Evolutionary conservation across 2,797 vertebrate genomes (phyloP).

Genomic region (Clamator glandarius): DNA sequence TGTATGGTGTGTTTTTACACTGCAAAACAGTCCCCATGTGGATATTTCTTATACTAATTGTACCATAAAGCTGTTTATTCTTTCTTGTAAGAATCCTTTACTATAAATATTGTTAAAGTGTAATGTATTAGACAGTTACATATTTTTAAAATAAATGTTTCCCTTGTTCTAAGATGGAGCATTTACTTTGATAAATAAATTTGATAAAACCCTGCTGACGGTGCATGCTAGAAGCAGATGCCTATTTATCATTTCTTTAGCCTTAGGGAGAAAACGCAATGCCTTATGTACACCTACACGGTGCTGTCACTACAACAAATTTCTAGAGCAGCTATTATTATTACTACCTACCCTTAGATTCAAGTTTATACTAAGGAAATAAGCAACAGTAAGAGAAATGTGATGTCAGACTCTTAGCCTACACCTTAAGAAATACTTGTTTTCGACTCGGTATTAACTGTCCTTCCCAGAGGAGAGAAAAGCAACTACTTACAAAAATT

Average conservation of each 20-base stretch:
- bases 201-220: constrained; percentile 59
- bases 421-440: background rate
- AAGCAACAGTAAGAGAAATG: background rate
- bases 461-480: background rate
- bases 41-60: constrained; percentile 93
- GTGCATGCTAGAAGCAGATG: constrained; percentile 39
- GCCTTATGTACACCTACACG: background rate
- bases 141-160: constrained; percentile 99
- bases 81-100: constrained; percentile 97
- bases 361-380: background rate
- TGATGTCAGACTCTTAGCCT: too few species aligned
- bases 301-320: fast-evolving
- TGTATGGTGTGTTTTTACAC: constrained; percentile 92
- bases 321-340: background rate
- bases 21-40: constrained; percentile 88
- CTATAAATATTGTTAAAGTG: constrained; percentile 96
- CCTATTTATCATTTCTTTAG: constrained; percentile 26
- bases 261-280: background rate
- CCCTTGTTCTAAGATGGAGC: constrained; percentile 84
- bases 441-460: background rate
- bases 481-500: background rate
- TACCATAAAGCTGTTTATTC: constrained; percentile 97
- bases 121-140: constrained; percentile 96
- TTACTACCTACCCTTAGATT: background rate
- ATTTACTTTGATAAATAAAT: constrained; percentile 73